These are phyloP conservation scores for Aphelenchoides avenae DNA, from an alignment of 1,140 invertebrate species.

Conservation along the genomic window DNA sequence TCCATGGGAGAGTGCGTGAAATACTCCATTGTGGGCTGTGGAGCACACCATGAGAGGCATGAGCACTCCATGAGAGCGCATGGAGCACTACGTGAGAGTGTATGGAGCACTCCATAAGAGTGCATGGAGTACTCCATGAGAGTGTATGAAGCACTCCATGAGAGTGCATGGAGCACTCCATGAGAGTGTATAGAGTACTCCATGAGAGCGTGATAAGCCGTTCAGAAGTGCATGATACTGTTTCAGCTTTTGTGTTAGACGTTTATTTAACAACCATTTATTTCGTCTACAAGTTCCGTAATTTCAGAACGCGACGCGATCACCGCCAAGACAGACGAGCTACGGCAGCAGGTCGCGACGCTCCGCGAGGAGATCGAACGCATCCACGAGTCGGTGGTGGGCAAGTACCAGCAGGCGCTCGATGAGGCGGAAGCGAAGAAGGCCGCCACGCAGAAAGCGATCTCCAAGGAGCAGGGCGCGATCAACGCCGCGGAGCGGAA, in stretches of 20 bases:
- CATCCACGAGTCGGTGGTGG: constrained; percentile 70
- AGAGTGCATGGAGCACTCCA: no score
- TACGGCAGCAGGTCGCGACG: constrained; percentile 66
- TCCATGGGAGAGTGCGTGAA: no score
- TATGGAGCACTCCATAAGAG: no score
- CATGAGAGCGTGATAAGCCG: no score
- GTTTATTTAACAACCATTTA: constrained; percentile 1
- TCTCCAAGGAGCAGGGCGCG: constrained; percentile 73
- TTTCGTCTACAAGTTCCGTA: constrained; percentile 17
- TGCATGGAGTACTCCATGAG: no score
- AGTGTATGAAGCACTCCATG: no score
- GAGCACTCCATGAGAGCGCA: no score
- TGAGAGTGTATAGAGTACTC: no score
- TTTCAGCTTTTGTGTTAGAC: not conserved
- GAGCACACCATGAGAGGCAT: no score
- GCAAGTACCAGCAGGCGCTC: constrained; percentile 70
- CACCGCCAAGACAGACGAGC: constrained; percentile 65
- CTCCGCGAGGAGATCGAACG: constrained; percentile 73
- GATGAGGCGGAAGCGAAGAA: constrained; percentile 69
- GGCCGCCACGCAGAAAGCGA: constrained; percentile 69
- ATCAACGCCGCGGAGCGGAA: constrained; percentile 72
- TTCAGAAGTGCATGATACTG: no score
- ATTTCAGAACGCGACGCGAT: constrained; percentile 67
- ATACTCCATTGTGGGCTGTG: no score
- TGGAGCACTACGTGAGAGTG: no score